Evolutionary conservation across 2,113 vertebrate genomes (phyloP), one percentile per base, ranked within the genome.

Genomic region (Thamnaconus septentrionalis): DNA sequence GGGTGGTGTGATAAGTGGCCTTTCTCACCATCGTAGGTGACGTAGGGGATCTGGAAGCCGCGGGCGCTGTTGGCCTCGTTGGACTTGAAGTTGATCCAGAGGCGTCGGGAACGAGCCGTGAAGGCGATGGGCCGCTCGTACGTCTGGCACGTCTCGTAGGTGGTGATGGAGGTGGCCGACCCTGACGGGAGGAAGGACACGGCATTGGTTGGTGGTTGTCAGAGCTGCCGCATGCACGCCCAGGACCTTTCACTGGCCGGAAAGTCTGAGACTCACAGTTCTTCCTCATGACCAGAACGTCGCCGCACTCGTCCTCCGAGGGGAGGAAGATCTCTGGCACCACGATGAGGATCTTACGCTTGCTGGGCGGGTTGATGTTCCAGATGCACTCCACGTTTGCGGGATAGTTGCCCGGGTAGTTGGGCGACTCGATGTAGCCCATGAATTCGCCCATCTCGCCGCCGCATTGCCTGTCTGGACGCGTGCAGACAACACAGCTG

Each of bases 241-340:
- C 50, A 5, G 51, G 18, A 31, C 18, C 18, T 31, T 2, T 5
- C 51, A 5, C 12, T 31, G 51, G 5, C 5, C 7, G 44, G 44
- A 6, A 45, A 45, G 7, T 45, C n/a, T 31, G 11, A 50, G 11
- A 86, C 91, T 86, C 91, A 98, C 97, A 96, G 93, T 98, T 99
- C 94, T 99, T 99, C 88, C 97, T 95, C 97, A 99, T 99, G 65
- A 99, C 97, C 85, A 99, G 86, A 80, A 98, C 95, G 12, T 99
- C 97, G 60, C 97, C 97, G 9, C 97, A 98, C 81, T 98, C 97
- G 0, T 99, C 97, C 90, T 99, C 97, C 0, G 96, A 97, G 0
- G 96, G 97, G 79, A 99, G 92, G 89, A 99, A 99, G 85, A 99
- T 99, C 90, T 99, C 97, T 0, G 97, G 97, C 62, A 99, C 96